Conservation (phyloP, 1,140 invertebrate genomes). For the Orchestia grillus region DNA sequence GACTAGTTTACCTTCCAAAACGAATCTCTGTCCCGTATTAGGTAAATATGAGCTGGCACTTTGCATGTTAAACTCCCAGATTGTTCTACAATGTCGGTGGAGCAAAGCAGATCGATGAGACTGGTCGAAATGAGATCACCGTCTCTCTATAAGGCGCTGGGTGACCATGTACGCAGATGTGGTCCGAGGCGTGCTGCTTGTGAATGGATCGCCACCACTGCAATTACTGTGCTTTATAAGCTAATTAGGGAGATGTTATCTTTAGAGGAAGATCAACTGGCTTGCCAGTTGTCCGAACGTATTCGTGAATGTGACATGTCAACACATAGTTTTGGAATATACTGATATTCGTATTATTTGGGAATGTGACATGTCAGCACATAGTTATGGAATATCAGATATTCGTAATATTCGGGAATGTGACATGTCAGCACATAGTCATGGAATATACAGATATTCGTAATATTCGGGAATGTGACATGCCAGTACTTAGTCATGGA, state of each 20-base stretch:
- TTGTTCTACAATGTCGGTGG: not conserved
- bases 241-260: not conserved
- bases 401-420: no score
- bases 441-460: no score
- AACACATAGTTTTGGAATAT: not conserved
- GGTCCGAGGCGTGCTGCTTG: not conserved
- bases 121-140: not conserved
- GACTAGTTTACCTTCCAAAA: not conserved
- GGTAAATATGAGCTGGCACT: not conserved
- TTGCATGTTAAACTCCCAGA: not conserved
- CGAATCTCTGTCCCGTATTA: not conserved
- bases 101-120: not conserved
- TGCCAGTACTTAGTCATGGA: no score
- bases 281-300: no score
- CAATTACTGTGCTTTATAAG: not conserved
- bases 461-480: no score
- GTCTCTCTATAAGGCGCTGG: not conserved
- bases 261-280: no score
- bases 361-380: no score
- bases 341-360: no score
- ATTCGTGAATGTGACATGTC: not conserved
- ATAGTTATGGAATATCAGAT: no score
- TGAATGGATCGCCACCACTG: not conserved
- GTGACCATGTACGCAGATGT: not conserved
- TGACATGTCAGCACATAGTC: not conserved